Base-by-base conservation (phyloP, 2,888 invertebrate genomes). In the Allophyes oxyacanthae region DNA sequence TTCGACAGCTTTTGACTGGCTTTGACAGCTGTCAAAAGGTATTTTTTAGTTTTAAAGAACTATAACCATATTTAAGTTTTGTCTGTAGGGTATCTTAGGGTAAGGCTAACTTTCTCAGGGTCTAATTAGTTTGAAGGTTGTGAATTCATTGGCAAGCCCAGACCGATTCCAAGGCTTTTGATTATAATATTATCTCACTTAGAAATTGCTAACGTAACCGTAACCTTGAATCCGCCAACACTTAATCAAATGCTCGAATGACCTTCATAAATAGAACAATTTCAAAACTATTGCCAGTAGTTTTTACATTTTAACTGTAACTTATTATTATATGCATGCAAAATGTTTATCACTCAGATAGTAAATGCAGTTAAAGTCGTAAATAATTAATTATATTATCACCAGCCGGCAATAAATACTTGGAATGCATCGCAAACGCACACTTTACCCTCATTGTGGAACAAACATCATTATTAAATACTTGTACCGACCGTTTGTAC, bases 401-500 rank as follows among this genome's bases (percentile, higher is more conserved):
- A 37, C 44, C 36, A 45, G 40, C 37, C 50, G 33, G 46, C 41
- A 58, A 54, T 72, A 60, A 72, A 72, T 42, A 72, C n/a, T n/a
- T n/a, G n/a, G 33, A 58, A 46, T 56, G 34, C 42, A 44, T 56
- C 45, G 37, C 45, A 13, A 10, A 44, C 37, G 59, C 46, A 71
- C 32, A 58, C 42, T 61, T 70, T 70, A 76, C 73, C 71, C 73
- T 67, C 74, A 70, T 70, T 76, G 61, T 10, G 25, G 26, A 53
- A 40, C 36, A 70, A 71, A 64, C 51, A 67, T 55, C 48, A 43
- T 58, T 51, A 11, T 40, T 13, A n/a, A 34, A 57, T 69, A 53
- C 34, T 48, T 38, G 13, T 37, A 32, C 8, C 38, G 41, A 52
- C n/a, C 42, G 38, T 40, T 42, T 40, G 57, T 52, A 28, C 58